Base-by-base conservation (phyloP, 2,113 vertebrate species). In the human region DNA sequence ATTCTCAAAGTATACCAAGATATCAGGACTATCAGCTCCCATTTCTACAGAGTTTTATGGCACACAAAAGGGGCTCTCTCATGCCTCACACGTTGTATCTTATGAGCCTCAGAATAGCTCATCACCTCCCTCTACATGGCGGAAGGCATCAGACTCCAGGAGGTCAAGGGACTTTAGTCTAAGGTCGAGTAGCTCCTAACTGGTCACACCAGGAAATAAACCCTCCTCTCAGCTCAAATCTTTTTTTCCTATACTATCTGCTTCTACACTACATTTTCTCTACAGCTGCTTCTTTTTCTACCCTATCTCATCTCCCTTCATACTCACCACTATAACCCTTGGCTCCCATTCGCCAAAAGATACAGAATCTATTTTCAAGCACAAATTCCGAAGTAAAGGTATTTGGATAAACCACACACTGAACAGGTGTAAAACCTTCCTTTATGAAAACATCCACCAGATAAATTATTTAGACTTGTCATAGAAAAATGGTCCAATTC, bases 311-410 rank as follows among this genome's bases (percentile, higher is more conserved):
- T 8, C 66, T 55, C 13, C 72, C 55, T 72, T 57, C 57, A 20
- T 68, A 78, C 59, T 81, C 25, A 75, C 1, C n/a, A 50, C 14
- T 72, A 6, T 2, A 40, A 0, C 9, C 18, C 5, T 13, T 48
- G 17, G 25, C 80, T 7, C 12, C 30, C 6, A 40, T 30, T 93
- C 45, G 57, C 45, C 52, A 64, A 94, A 96, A 73, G 50, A 64
- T 4, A 32, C 61, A 92, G 18, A 93, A 70, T 76, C 20, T 48
- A 84, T 50, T 92, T 87, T 81, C 81, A 40, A 90, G 79, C 94
- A 73, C n/a, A 66, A 88, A 88, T 73, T 83, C 73, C 17, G 16
- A 48, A 52, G 59, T 55, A 35, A 45, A 25, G 14, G 66, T 17
- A 75, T 27, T 78, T 76, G 23, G 75, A 79, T 78, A 70, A 93